These are phyloP conservation scores for Ectropis crepuscularia DNA, from an alignment of 2,888 invertebrate genomes.

Conservation along the genomic window DNA sequence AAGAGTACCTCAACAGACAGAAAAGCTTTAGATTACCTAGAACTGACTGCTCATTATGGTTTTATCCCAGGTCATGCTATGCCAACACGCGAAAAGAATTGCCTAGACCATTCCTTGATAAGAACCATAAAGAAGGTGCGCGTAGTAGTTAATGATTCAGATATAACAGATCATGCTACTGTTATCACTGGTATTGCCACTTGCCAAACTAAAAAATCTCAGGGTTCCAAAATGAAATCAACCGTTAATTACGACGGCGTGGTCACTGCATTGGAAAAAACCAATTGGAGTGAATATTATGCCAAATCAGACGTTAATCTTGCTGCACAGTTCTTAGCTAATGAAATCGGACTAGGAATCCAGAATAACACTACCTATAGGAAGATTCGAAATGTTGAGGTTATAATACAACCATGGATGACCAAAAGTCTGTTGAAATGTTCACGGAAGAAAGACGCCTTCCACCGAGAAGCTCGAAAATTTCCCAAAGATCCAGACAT, in stretches of 20 bases:
- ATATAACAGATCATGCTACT: no score
- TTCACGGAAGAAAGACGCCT: conserved; percentile 7
- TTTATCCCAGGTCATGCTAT: conserved; percentile 11
- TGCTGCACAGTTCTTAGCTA: no score
- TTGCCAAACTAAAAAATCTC: background rate
- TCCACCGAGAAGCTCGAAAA: conserved; percentile 5
- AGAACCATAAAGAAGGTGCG: background rate
- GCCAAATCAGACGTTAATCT: no score
- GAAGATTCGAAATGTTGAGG: no score
- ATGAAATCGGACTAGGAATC: no score
- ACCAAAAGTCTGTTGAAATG: no score
- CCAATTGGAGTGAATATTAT: no score
- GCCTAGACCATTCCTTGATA: conserved; percentile 13
- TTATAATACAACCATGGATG: no score
- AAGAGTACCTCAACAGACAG: no score
- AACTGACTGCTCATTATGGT: conserved; percentile 14
- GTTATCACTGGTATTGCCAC: conserved; percentile 15
- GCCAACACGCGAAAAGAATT: conserved; percentile 6
- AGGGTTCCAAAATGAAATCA: background rate
- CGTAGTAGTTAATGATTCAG: no score
- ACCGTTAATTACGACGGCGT: background rate
- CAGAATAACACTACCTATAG: no score
- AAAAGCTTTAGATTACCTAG: no score
- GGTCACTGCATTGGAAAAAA: background rate
- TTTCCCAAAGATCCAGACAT: background rate